Conservation (phyloP, 2,888 invertebrate genomes). For the Tineola bisselliella region DNA sequence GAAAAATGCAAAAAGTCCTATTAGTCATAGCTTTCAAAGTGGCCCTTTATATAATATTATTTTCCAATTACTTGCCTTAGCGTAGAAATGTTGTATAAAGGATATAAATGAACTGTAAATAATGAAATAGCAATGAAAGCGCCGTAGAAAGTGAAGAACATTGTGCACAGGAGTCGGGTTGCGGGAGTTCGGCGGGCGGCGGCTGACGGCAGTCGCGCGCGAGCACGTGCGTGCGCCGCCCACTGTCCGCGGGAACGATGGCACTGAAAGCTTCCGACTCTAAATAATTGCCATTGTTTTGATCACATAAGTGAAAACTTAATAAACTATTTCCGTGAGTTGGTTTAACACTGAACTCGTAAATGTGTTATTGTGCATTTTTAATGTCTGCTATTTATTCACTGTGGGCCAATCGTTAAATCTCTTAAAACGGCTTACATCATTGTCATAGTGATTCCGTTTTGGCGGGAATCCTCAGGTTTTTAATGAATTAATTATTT, state of each 20-base stretch:
- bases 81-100: neutral
- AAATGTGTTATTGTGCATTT: neutral
- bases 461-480: conserved; percentile 50
- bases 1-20: too few relatives aligned
- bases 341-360: neutral
- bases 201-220: conserved; percentile 21
- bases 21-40: too few relatives aligned
- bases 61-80: too few relatives aligned
- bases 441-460: conserved; percentile 31
- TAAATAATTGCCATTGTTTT: neutral
- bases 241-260: conserved; percentile 32
- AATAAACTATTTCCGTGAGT: neutral
- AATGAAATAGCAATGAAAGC: neutral
- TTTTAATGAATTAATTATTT: too few relatives aligned
- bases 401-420: conserved; percentile 51
- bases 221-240: conserved; percentile 46
- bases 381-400: neutral
- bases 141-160: conserved; percentile 26
- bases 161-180: conserved; percentile 19
- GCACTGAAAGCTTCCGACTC: neutral
- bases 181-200: conserved; percentile 22
- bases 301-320: neutral
- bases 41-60: too few relatives aligned
- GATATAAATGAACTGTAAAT: neutral
- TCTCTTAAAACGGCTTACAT: conserved; percentile 51